Evolutionary conservation across 1,140 invertebrate genomes (phyloP).

Genomic region (Zaprionus tsacasi): DNA sequence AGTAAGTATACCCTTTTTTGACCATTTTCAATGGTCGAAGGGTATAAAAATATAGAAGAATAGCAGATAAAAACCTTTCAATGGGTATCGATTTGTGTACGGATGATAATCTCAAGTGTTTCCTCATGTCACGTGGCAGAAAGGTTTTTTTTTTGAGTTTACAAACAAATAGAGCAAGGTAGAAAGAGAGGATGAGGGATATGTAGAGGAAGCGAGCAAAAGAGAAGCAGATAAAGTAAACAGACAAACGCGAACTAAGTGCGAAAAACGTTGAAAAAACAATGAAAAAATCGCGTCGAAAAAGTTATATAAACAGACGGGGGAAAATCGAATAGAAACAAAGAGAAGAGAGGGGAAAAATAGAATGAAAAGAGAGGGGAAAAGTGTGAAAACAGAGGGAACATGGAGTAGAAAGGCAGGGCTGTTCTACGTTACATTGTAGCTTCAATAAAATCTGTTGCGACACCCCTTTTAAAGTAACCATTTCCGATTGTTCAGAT

Average conservation of each 20-base stretch:
- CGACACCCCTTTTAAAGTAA: background rate
- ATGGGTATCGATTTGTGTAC: background rate
- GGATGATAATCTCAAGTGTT: slow-evolving; percentile 3
- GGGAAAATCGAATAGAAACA: background rate
- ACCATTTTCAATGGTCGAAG: too few species aligned
- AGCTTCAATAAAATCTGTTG: too few species aligned
- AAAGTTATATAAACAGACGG: slow-evolving; percentile 32
- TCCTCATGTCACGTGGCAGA: background rate
- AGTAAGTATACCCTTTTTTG: too few species aligned
- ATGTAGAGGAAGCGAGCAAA: background rate
- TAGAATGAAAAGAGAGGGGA: background rate
- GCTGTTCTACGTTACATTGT: too few species aligned
- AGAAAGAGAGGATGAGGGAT: background rate
- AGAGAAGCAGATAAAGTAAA: background rate
- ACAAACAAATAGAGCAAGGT: background rate
- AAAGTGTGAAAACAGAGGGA: too few species aligned
- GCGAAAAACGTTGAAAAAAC: slow-evolving; percentile 20
- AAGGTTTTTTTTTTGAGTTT: too few species aligned
- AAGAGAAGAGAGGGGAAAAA: background rate
- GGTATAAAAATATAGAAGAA: background rate
- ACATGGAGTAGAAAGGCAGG: too few species aligned
- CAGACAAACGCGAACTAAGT: slow-evolving; percentile 41
- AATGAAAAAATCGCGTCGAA: slow-evolving; percentile 23
- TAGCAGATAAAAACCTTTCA: background rate
- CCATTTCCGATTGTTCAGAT: slow-evolving; percentile 3